Conservation (phyloP, 1,140 invertebrate genomes). For the Drosophila mojavensis region DNA sequence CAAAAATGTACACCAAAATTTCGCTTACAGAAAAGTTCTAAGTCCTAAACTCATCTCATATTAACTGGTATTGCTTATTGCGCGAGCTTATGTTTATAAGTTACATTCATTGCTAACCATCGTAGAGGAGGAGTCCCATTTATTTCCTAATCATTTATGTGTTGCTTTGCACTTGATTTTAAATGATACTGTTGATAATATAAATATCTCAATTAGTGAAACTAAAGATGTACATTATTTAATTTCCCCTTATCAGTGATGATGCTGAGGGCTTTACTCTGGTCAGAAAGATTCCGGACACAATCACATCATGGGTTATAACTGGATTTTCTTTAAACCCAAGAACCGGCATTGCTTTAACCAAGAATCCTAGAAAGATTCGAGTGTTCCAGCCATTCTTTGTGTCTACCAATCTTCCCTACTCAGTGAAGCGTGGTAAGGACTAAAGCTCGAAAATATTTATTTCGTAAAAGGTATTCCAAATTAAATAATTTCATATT, state of each 20-base stretch:
- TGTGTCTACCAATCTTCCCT: constrained; percentile 91
- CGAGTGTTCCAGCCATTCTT: constrained; percentile 95
- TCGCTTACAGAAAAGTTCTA: constrained; percentile 10
- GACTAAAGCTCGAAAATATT: no score
- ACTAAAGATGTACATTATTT: neutral
- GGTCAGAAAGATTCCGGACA: constrained; percentile 89
- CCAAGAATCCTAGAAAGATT: constrained; percentile 89
- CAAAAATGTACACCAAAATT: constrained; percentile 29
- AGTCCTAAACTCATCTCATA: constrained; percentile 5
- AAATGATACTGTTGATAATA: neutral
- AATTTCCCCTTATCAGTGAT: constrained; percentile 24
- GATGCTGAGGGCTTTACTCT: constrained; percentile 74
- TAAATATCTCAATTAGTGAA: neutral
- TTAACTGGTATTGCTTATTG: neutral
- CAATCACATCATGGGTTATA: constrained; percentile 96
- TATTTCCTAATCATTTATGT: neutral
- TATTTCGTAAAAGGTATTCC: no score
- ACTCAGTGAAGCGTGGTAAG: constrained; percentile 91
- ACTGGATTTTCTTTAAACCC: constrained; percentile 96
- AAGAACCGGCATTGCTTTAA: constrained; percentile 92
- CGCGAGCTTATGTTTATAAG: neutral
- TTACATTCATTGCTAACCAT: neutral
- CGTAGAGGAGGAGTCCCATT: neutral
- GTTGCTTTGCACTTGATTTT: neutral
- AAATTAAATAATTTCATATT: neutral